Evolutionary conservation across 2,113 vertebrate genomes (phyloP).

Genomic region (Phycodurus eques): DNA sequence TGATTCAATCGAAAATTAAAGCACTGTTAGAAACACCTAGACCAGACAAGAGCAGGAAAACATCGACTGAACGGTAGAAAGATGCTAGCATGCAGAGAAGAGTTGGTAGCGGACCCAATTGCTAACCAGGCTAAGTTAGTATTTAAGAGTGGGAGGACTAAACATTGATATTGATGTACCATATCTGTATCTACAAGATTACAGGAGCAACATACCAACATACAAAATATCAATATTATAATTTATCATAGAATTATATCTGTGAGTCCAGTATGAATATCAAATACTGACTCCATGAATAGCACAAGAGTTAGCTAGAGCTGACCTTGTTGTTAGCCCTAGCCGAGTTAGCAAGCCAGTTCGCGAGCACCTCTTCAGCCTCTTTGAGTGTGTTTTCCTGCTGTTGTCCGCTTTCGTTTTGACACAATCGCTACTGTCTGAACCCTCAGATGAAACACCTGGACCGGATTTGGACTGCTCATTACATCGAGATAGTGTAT

Average conservation of each 20-base stretch:
- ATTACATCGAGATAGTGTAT: too few relatives aligned
- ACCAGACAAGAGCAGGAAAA: constrained; percentile 16
- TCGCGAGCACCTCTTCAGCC: too few relatives aligned
- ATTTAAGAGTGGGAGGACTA: background rate
- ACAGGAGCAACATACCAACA: background rate
- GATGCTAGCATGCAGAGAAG: background rate
- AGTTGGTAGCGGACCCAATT: background rate
- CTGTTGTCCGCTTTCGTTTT: too few relatives aligned
- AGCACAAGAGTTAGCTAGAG: background rate
- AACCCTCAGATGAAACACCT: too few relatives aligned
- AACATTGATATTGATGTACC: background rate
- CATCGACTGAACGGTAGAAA: background rate
- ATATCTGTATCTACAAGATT: background rate
- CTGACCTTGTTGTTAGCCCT: background rate
- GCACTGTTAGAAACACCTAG: background rate
- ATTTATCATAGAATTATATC: background rate
- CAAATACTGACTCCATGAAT: background rate
- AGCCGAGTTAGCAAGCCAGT: too few relatives aligned
- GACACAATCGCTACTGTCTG: too few relatives aligned
- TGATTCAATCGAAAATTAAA: background rate
- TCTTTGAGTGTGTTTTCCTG: too few relatives aligned
- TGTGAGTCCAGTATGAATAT: background rate
- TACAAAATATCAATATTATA: background rate
- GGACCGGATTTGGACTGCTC: too few relatives aligned
- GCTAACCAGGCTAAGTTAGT: background rate